A percentile compares a stretch with the other conserved stretches of the same genome.
Conservation (phyloP, 1,140 invertebrate genomes). For the Protaetia brevitarsis region DNA sequence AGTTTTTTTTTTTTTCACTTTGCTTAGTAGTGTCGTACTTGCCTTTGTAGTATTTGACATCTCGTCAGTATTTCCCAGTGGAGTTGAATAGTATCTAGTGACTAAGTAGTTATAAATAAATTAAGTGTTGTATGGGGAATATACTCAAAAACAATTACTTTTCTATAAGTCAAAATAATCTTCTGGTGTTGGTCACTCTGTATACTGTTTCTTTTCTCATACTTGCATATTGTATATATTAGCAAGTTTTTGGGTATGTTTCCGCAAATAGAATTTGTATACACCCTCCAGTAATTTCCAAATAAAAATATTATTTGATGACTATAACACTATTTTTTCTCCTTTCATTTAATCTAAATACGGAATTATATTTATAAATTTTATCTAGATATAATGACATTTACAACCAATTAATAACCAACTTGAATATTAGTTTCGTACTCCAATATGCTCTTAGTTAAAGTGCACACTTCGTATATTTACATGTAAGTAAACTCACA, state of each 20-base stretch:
- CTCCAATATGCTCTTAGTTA: no score
- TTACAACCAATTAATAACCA: no score
- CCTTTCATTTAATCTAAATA: background rate
- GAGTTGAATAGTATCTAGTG: background rate
- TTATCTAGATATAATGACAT: no score
- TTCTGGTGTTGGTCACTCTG: background rate
- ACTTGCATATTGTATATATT: background rate
- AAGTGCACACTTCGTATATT: no score
- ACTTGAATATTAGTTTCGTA: no score
- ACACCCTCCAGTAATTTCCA: background rate
- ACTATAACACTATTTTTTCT: background rate
- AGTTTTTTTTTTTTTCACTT: background rate
- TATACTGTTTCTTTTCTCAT: background rate
- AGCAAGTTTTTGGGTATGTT: conserved; percentile 8
- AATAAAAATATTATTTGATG: background rate
- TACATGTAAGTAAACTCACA: no score
- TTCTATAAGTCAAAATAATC: background rate
- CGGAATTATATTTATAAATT: no score
- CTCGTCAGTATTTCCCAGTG: conserved; percentile 10
- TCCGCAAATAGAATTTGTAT: background rate
- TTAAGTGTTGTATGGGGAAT: conserved; percentile 11
- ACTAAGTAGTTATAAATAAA: background rate
- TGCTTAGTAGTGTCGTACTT: background rate
- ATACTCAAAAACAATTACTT: conserved; percentile 12
- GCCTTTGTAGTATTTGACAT: no score